Base-by-base conservation (phyloP, 2,797 vertebrate species). In the Arctocebus calabarensis region DNA sequence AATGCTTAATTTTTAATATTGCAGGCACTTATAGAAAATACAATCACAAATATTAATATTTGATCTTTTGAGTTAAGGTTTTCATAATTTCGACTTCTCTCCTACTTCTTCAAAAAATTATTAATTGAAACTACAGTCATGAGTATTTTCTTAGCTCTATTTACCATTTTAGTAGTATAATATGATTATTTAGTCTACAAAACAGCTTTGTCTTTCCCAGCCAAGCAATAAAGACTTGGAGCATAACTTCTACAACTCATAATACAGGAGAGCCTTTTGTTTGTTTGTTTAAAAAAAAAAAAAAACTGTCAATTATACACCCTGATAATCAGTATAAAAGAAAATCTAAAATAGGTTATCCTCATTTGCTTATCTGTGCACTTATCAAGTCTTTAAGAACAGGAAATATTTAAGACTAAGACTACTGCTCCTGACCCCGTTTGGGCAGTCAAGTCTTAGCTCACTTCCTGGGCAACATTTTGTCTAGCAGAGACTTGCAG, bases 321-420 rank as follows among this genome's bases (percentile, higher is more conserved):
- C n/a, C 64, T n/a, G 64, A 66, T 66, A 66, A 66, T 66, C 32
- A 66, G 32, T 66, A 66, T n/a, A n/a, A 19, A 66, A 66, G 17
- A 66, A 66, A 61, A 64, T 75, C 32, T 94, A 93, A 93, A 83
- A 84, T 7, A 64, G 73, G 55, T 52, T 79, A 78, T 66, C 61
- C 74, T 29, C 55, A 66, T 91, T 70, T 94, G 87, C 62, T 93
- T 88, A 86, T 48, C 62, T 93, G 37, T 40, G 27, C 20, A 75
- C 70, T 94, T 75, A 40, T 5, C 48, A 79, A 78, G 90, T 90
- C 78, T 94, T 94, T 59, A 79, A 59, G 34, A 79, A 79, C 37
- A 59, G 75, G 91, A 95, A 87, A 90, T 20, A 83, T 25, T 93
- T 82, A 92, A 84, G 61, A 91, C 32, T n/a, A 75, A 93, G 87